phyloP scores from a whole-genome alignment of 2,888 invertebrate genomes.

The Cheilosia soror region DNA sequence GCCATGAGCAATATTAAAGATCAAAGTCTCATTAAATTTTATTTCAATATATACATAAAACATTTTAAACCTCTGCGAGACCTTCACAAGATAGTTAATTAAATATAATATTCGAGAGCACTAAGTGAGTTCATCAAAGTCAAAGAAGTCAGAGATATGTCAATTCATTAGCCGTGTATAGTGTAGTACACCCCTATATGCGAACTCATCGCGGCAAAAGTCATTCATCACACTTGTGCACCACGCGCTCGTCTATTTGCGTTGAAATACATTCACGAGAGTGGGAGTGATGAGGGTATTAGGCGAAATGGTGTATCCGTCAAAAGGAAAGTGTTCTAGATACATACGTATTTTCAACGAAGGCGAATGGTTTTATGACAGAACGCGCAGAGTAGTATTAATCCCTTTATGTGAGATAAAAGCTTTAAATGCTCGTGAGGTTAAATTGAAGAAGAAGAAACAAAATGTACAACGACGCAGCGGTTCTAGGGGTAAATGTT shows the following conservation, averaged over 20 bases:
- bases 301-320: slow-evolving; percentile 28
- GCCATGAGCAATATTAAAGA: not conserved
- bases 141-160: slow-evolving; percentile 11
- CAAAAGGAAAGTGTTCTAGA: slow-evolving; percentile 11
- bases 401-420: slow-evolving; percentile 54
- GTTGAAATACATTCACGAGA: no score
- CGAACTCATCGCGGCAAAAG: not conserved
- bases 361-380: slow-evolving; percentile 34
- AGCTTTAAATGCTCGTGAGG: slow-evolving; percentile 45
- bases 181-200: not conserved
- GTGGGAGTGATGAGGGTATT: slow-evolving; percentile 16
- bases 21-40: not conserved
- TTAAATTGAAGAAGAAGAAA: slow-evolving; percentile 25
- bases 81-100: slow-evolving; percentile 24
- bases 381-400: slow-evolving; percentile 27
- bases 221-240: slow-evolving; percentile 22
- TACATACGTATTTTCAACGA: slow-evolving; percentile 1
- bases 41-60: not conserved
- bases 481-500: not conserved
- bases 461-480: slow-evolving; percentile 6
- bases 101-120: slow-evolving; percentile 25
- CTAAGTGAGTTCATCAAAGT: slow-evolving; percentile 35
- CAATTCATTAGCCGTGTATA: slow-evolving; percentile 20
- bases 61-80: not conserved
- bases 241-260: not conserved